These are phyloP conservation scores for Bungarus multicinctus DNA, from an alignment of 2,113 vertebrate species.

Conservation along the genomic window DNA sequence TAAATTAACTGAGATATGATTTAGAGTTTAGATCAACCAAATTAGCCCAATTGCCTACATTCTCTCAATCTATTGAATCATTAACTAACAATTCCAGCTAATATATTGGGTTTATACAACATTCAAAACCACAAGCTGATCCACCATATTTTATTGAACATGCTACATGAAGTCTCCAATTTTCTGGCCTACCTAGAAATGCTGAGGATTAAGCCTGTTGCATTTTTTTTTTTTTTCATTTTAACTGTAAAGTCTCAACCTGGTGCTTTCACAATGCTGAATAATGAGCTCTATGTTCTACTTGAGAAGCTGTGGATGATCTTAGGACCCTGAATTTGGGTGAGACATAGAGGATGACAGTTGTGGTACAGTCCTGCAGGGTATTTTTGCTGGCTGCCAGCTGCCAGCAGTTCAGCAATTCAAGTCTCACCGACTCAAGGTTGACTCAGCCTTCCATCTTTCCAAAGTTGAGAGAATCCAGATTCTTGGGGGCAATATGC, in stretches of 20 bases:
- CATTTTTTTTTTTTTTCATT: background rate
- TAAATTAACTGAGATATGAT: background rate
- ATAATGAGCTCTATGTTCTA: background rate
- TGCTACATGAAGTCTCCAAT: background rate
- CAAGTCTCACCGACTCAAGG: too few species aligned
- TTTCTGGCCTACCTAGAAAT: background rate
- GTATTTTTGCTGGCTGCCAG: too few species aligned
- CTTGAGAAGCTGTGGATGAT: background rate
- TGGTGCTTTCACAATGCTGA: background rate
- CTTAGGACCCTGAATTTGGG: background rate
- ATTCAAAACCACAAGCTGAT: background rate
- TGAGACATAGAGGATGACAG: background rate
- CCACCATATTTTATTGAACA: background rate
- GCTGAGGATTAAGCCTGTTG: background rate
- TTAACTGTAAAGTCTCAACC: background rate
- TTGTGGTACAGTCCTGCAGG: background rate
- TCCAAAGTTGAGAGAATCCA: too few species aligned
- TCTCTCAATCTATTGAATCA: background rate
- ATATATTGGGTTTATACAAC: background rate
- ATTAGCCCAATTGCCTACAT: background rate
- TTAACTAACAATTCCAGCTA: background rate
- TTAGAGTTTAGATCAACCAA: background rate
- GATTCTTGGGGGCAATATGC: too few species aligned
- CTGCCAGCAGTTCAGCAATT: too few species aligned
- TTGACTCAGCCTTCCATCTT: too few species aligned